These are phyloP conservation scores for Austrolebias charrua DNA, from an alignment of 2,797 vertebrate species.

Conservation along the genomic window DNA sequence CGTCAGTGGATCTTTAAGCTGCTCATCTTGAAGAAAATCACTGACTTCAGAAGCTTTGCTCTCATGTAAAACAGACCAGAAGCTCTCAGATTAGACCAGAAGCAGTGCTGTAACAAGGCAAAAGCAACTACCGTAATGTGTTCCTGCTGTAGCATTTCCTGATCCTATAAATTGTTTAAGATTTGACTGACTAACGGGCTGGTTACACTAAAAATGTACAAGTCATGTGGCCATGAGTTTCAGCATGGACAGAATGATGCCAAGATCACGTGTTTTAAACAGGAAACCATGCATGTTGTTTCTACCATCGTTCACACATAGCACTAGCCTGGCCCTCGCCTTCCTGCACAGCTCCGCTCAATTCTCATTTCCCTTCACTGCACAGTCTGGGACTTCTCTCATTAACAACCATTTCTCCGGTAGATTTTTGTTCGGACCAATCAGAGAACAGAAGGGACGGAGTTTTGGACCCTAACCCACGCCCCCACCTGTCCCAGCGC, in stretches of 20 bases:
- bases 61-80: constrained; percentile 26
- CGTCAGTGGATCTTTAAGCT: no score
- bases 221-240: constrained; percentile 31
- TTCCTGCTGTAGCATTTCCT: not conserved
- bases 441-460: no score
- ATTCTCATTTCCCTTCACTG: no score
- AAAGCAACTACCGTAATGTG: no score
- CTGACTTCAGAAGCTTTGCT: constrained; percentile 42
- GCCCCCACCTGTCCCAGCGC: no score
- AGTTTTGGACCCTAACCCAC: no score
- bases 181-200: not conserved
- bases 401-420: no score
- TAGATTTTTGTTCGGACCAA: no score
- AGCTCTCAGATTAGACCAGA: not conserved
- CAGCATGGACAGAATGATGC: constrained; percentile 8
- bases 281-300: constrained; percentile 32
- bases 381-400: no score
- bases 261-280: constrained; percentile 42
- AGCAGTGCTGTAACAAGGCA: not conserved
- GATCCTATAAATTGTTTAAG: constrained; percentile 3
- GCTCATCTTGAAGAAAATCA: constrained; percentile 35
- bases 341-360: no score
- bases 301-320: constrained; percentile 1
- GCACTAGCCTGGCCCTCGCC: no score
- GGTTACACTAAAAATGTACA: constrained; percentile 6